phyloP scores from a whole-genome alignment of 2,888 invertebrate genomes.

The Diploptera punctata region DNA sequence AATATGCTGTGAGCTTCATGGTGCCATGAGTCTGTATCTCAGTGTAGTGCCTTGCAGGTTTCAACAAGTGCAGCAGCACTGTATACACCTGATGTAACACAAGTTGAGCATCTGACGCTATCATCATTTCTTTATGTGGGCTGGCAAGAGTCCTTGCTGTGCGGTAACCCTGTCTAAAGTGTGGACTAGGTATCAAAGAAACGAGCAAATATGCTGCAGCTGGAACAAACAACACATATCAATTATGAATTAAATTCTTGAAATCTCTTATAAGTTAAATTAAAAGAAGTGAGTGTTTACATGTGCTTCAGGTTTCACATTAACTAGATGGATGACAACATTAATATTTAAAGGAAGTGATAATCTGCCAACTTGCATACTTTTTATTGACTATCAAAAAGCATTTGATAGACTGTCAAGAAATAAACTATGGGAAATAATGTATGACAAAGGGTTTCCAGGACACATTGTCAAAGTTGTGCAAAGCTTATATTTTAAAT shows the following conservation, averaged over 20 bases:
- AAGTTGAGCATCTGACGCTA: constrained; percentile 64
- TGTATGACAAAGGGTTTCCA: no score
- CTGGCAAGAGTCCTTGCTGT: constrained; percentile 61
- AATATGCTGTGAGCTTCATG: constrained; percentile 91
- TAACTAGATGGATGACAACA: no score
- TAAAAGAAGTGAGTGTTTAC: neutral
- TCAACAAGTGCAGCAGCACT: constrained; percentile 74
- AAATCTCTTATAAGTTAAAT: no score
- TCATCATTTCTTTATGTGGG: constrained; percentile 54
- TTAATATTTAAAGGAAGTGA: no score
- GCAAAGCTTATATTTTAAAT: no score
- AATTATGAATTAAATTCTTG: no score
- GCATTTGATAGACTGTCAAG: no score
- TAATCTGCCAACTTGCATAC: no score
- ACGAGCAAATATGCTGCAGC: constrained; percentile 91
- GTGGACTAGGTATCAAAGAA: constrained; percentile 87
- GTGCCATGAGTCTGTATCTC: constrained; percentile 88
- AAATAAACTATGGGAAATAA: no score
- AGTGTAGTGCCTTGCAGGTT: constrained; percentile 85
- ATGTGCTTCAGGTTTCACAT: no score
- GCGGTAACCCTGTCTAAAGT: constrained; percentile 88
- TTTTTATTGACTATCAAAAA: no score
- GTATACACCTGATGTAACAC: constrained; percentile 74
- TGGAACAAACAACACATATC: constrained; percentile 51
- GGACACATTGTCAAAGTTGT: no score